These are phyloP conservation scores for Entomyzon cyanotis DNA, from an alignment of 2,113 vertebrate genomes.

Conservation along the genomic window DNA sequence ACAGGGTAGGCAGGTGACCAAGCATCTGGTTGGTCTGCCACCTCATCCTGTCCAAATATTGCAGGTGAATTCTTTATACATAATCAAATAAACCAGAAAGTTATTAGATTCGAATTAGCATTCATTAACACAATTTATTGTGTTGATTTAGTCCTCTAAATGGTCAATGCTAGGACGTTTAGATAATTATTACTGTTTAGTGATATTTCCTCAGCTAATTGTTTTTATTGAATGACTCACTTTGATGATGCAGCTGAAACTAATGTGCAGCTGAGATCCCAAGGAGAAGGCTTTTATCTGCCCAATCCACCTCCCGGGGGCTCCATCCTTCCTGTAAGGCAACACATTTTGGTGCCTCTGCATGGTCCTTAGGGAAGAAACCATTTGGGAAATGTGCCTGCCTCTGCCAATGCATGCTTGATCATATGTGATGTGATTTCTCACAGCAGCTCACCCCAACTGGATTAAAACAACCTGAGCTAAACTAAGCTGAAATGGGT, in stretches of 20 bases:
- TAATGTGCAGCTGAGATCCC: not conserved
- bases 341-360: not conserved
- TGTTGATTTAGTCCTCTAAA: slow-evolving; percentile 68
- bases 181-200: slow-evolving; percentile 69
- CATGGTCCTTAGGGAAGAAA: not conserved
- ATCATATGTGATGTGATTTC: not conserved
- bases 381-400: not conserved
- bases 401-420: not conserved
- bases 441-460: not conserved
- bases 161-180: slow-evolving; percentile 69
- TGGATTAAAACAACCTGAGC: not conserved
- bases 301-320: not conserved
- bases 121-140: slow-evolving; percentile 68
- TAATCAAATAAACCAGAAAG: slow-evolving; percentile 56
- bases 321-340: not conserved
- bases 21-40: not conserved
- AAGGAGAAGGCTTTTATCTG: not conserved
- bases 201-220: slow-evolving; percentile 70
- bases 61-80: slow-evolving; percentile 36
- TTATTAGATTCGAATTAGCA: slow-evolving; percentile 75
- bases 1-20: not conserved
- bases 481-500: not conserved
- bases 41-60: not conserved
- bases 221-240: slow-evolving; percentile 74
- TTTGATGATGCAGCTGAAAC: slow-evolving; percentile 44